Evolutionary conservation across 2,113 vertebrate species (phyloP).

Genomic region (Trogon surrucura): DNA sequence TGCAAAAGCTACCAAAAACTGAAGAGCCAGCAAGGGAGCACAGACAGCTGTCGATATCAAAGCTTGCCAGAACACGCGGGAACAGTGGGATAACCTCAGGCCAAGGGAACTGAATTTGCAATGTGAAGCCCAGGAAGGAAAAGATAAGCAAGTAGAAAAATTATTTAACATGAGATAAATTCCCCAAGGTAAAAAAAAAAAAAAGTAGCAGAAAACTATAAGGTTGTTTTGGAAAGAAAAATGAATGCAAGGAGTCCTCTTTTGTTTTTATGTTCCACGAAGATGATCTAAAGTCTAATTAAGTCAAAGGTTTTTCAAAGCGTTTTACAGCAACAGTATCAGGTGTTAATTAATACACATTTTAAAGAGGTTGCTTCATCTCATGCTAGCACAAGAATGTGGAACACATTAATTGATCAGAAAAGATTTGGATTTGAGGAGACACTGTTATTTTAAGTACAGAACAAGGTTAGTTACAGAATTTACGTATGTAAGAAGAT

Average conservation of each 20-base stretch:
- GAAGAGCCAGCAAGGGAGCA: neutral
- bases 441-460: neutral
- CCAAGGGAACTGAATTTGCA: neutral
- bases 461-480: neutral
- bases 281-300: neutral
- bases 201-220: neutral
- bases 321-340: neutral
- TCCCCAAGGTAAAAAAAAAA: neutral
- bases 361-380: neutral
- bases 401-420: neutral
- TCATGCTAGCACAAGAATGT: neutral
- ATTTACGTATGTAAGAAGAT: neutral
- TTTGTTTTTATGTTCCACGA: neutral
- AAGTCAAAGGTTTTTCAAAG: neutral
- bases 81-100: neutral
- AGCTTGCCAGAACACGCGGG: neutral
- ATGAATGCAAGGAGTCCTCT: neutral
- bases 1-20: neutral
- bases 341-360: neutral
- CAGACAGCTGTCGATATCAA: neutral
- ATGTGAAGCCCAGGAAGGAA: neutral
- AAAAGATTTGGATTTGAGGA: neutral
- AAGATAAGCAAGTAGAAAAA: neutral
- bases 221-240: neutral
- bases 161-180: neutral